Percentiles rank a stretch among this genome's conserved stretches.
These are phyloP conservation scores for Babyrousa celebensis DNA, from an alignment of 2,797 vertebrate species.

Conservation along the genomic window DNA sequence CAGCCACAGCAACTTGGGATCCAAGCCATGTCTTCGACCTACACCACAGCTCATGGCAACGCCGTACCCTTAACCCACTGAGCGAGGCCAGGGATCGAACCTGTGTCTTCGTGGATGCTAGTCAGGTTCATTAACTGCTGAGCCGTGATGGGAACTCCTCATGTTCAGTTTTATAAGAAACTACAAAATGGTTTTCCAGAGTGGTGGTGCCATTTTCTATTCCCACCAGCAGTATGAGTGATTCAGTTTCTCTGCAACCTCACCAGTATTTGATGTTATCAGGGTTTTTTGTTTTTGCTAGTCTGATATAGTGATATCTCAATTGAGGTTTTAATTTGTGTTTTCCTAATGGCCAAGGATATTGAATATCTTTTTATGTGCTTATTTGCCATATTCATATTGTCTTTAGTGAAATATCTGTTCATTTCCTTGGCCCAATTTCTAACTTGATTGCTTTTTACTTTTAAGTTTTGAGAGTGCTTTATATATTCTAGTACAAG, in stretches of 20 bases:
- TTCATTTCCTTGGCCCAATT: constrained; percentile 44
- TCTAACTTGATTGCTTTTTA: neutral
- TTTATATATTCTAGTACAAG: neutral
- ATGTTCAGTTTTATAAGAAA: neutral
- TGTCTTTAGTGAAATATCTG: neutral
- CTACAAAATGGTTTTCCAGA: neutral
- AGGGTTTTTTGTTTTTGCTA: neutral
- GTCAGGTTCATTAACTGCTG: no score
- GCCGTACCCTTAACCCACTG: no score
- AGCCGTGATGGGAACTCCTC: no score
- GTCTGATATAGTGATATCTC: neutral
- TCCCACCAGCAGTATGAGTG: neutral
- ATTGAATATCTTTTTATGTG: neutral
- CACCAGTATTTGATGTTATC: neutral
- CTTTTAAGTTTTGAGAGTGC: neutral
- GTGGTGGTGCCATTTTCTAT: neutral
- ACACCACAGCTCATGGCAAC: no score
- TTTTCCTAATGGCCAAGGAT: constrained; percentile 18
- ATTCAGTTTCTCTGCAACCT: neutral
- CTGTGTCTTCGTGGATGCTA: no score
- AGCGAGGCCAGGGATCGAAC: no score
- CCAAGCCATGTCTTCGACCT: no score
- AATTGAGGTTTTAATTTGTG: constrained; percentile 1
- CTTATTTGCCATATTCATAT: neutral
- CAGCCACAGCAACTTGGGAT: no score